These are phyloP conservation scores for Hanleya hanleyi DNA, from an alignment of 2,888 invertebrate genomes.

Conservation along the genomic window DNA sequence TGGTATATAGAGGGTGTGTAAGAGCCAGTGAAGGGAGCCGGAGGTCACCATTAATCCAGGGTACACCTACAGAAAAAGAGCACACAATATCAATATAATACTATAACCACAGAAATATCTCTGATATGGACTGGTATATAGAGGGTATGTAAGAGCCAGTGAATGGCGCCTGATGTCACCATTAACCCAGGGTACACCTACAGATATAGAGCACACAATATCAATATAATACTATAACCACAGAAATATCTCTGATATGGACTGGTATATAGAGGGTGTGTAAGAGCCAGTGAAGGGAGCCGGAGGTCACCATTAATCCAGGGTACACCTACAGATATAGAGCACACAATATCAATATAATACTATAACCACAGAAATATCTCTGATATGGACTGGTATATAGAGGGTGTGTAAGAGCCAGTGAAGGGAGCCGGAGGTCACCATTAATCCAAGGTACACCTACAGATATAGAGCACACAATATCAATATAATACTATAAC, in stretches of 20 bases:
- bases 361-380: too few relatives aligned
- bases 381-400: too few relatives aligned
- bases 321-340: slow-evolving; percentile 83
- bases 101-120: slow-evolving; percentile 90
- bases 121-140: slow-evolving; percentile 99
- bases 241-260: slow-evolving; percentile 98
- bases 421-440: too few relatives aligned
- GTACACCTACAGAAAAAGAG: slow-evolving; percentile 80
- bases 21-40: slow-evolving; percentile 94
- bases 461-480: too few relatives aligned
- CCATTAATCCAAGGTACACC: too few relatives aligned
- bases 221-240: slow-evolving; percentile 71
- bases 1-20: slow-evolving; percentile 94
- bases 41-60: slow-evolving; percentile 99
- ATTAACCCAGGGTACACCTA: slow-evolving; percentile 96
- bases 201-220: neutral
- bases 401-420: too few relatives aligned
- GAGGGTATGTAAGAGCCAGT: slow-evolving; percentile 90
- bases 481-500: too few relatives aligned
- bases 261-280: slow-evolving; percentile 95
- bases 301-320: slow-evolving; percentile 99
- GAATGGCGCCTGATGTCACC: slow-evolving; percentile 98
- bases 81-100: neutral
- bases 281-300: slow-evolving; percentile 94
- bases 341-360: neutral